Conservation (phyloP, 2,113 vertebrate genomes). For the Globicephala melas region DNA sequence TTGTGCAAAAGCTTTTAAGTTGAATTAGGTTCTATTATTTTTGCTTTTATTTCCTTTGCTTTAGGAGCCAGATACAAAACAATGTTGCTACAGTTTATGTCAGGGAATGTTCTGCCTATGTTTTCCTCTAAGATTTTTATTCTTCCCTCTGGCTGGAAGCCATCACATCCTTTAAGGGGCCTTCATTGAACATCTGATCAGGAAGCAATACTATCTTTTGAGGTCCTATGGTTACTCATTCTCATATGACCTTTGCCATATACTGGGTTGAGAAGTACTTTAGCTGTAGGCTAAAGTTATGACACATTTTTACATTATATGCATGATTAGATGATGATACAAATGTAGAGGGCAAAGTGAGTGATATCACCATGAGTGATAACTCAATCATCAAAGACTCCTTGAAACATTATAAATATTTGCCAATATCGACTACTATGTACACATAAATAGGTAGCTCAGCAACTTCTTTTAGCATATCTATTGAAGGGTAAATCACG, state of each 20-base stretch:
- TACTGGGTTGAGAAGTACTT: background rate
- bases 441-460: background rate
- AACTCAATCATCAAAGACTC: background rate
- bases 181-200: background rate
- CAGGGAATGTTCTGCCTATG: background rate
- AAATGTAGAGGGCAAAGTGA: background rate
- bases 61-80: background rate
- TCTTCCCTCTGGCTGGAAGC: background rate
- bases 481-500: background rate
- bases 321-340: background rate
- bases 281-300: background rate
- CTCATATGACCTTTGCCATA: background rate
- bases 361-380: too few relatives aligned
- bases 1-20: background rate
- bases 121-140: background rate
- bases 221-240: background rate
- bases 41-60: background rate
- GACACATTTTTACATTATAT: background rate
- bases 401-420: background rate
- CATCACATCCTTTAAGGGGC: background rate
- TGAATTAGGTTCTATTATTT: background rate
- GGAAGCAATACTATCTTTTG: background rate
- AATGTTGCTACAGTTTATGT: background rate
- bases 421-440: background rate
- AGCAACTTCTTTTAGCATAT: background rate